Base-by-base conservation (phyloP, 2,888 invertebrate genomes). In the Hydrotaea diabolus region DNA sequence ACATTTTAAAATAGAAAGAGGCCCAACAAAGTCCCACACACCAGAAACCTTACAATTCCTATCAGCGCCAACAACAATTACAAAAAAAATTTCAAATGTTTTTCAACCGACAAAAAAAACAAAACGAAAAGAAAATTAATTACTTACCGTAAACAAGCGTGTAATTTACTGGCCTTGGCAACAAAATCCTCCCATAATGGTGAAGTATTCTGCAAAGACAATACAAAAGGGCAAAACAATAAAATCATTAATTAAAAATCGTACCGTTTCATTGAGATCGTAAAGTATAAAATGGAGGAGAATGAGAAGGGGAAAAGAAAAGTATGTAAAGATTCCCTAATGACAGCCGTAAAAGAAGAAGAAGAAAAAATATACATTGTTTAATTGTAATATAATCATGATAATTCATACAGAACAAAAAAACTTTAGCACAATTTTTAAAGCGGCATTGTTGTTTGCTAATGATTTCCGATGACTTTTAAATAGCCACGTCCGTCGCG, bases 101-200 rank as follows among this genome's bases (percentile, higher is more conserved):
- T 3, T 15, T 8, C 46, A 43, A 69, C 21, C n/a, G 59, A n/a
- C 2, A 46, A 19, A 77, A 15, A 62, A 9, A 1, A 43, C 39
- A 39, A 9, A 49, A 11, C 36, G 7, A 26, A n/a, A 59, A 13
- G 5, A 57, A 66, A 55, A 72, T 69, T 13, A 31, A 64, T 39
- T 36, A 39, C 96, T 96, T 94, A 98, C 98, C 97, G 97, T 87
- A 99, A 94, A 89, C 98, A 97, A 66, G 97, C 95, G 93, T 99
- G 98, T 82, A 99, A 95, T 93, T 99, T 99, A 71, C 96, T 96
- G 78, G 99, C 98, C 93, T 98, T 98, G 77, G 96, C 95, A 91
- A 97, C 96, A 89, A 98, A 96, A 93, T 98, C 98, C 93, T 99
- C 98, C 98, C 98, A 98, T 90, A 98, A 94, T 80, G 98, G 97